Evolutionary conservation across 2,113 vertebrate species (phyloP).

Genomic region (Tretioscincus oriximinensis): DNA sequence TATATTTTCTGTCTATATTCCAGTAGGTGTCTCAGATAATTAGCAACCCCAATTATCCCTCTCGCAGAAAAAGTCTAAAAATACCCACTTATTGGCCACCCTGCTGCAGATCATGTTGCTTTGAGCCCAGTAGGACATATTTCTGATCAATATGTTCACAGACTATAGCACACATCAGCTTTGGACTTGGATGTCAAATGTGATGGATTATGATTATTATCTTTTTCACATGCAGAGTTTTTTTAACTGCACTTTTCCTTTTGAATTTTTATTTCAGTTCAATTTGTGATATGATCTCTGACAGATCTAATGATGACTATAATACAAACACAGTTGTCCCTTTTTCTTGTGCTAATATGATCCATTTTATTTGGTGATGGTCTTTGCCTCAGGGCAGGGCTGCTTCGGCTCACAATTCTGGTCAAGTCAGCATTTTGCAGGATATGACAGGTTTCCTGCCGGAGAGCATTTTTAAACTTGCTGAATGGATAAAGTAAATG

Average conservation of each 20-base stretch:
- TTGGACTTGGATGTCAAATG: neutral
- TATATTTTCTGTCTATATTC: too few relatives aligned
- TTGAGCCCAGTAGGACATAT: neutral
- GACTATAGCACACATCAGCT: neutral
- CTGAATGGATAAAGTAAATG: neutral
- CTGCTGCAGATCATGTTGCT: too few relatives aligned
- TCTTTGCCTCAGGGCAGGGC: neutral
- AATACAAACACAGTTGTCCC: slow-evolving; percentile 37
- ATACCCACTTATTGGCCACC: too few relatives aligned
- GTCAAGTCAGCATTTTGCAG: neutral
- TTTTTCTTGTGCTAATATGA: neutral
- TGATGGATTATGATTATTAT: neutral
- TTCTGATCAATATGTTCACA: neutral
- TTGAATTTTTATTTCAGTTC: neutral
- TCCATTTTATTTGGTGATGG: slow-evolving; percentile 44
- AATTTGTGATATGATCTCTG: neutral
- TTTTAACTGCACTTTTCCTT: neutral
- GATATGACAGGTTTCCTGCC: neutral
- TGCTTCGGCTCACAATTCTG: neutral
- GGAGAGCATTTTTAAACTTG: slow-evolving; percentile 6
- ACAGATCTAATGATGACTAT: neutral
- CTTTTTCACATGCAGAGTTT: neutral
- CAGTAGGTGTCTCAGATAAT: too few relatives aligned
- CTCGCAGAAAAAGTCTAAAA: neutral
- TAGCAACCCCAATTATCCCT: neutral